Evolutionary conservation across 2,113 vertebrate species (phyloP).

Genomic region (Bungarus multicinctus): DNA sequence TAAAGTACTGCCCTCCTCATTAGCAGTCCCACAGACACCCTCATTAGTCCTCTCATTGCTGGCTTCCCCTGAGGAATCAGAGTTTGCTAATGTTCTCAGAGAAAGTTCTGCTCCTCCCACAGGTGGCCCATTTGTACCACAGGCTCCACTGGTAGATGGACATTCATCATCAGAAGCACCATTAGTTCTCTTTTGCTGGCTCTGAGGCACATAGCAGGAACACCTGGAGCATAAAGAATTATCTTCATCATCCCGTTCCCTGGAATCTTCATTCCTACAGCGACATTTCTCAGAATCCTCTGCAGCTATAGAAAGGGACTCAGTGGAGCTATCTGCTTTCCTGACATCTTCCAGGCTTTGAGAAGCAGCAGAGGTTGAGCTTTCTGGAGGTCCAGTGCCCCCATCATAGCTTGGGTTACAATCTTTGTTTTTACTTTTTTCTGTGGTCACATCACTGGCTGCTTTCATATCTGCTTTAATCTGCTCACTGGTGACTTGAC

Average conservation of each 20-base stretch:
- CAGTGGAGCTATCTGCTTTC: conserved; percentile 57
- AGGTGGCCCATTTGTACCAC: conserved; percentile 67
- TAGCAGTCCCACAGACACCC: conserved; percentile 59
- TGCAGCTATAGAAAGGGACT: conserved; percentile 47
- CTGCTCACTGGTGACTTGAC: conserved; percentile 97
- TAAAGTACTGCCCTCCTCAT: conserved; percentile 58
- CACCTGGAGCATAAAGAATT: conserved; percentile 69
- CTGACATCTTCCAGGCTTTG: conserved; percentile 64
- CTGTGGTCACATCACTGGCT: conserved; percentile 81
- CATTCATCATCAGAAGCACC: conserved; percentile 65
- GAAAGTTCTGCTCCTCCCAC: conserved; percentile 69
- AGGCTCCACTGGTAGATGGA: conserved; percentile 70
- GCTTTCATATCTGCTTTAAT: conserved; percentile 99
- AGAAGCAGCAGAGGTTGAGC: conserved; percentile 59
- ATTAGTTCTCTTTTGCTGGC: conserved; percentile 66
- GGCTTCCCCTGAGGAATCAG: conserved; percentile 58
- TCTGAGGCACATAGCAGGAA: conserved; percentile 65
- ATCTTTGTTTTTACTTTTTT: conserved; percentile 78
- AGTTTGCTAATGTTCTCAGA: conserved; percentile 72
- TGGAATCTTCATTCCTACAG: conserved; percentile 65
- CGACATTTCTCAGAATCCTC: conserved; percentile 66
- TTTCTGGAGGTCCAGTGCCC: conserved; percentile 53
- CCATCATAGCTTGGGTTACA: conserved; percentile 64
- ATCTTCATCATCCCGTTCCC: conserved; percentile 60
- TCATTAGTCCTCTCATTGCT: conserved; percentile 71